These are phyloP conservation scores for Orthosia incerta DNA, from an alignment of 2,888 invertebrate genomes.

Conservation along the genomic window DNA sequence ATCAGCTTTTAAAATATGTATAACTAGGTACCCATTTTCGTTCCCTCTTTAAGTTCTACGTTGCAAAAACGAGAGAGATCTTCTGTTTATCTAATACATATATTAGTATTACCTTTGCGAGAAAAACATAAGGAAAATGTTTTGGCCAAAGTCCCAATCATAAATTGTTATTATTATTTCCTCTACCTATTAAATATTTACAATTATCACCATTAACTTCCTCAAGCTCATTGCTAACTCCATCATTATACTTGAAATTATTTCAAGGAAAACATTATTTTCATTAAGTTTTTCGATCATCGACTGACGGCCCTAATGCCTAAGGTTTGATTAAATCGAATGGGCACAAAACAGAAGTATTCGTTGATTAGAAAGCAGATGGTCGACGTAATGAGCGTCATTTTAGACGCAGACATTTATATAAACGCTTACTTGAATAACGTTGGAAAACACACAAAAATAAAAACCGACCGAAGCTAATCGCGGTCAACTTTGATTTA, in stretches of 20 bases:
- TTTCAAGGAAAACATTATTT: slow-evolving; percentile 61
- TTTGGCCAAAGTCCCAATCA: background rate
- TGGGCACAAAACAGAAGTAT: slow-evolving; percentile 73
- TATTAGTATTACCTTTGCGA: background rate
- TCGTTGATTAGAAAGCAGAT: slow-evolving; percentile 81
- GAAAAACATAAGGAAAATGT: background rate
- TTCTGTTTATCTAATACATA: too few species aligned
- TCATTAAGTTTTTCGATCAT: slow-evolving; percentile 66
- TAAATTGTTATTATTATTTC: background rate
- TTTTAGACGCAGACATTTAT: slow-evolving; percentile 67
- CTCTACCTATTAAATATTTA: slow-evolving; percentile 12
- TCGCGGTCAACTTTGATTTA: background rate
- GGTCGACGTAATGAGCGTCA: slow-evolving; percentile 73
- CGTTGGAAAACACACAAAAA: slow-evolving; percentile 16
- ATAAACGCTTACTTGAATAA: slow-evolving; percentile 47
- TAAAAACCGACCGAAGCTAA: background rate
- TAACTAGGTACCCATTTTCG: too few species aligned
- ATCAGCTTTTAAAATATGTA: too few species aligned
- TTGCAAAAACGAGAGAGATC: background rate
- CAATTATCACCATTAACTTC: background rate
- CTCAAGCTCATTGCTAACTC: slow-evolving; percentile 21
- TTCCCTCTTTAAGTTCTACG: background rate
- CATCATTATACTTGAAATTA: slow-evolving; percentile 47
- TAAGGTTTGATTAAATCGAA: slow-evolving; percentile 67
- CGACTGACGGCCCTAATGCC: slow-evolving; percentile 49